Conservation (phyloP, 2,888 invertebrate species). For the Lamellibrachia columna region DNA sequence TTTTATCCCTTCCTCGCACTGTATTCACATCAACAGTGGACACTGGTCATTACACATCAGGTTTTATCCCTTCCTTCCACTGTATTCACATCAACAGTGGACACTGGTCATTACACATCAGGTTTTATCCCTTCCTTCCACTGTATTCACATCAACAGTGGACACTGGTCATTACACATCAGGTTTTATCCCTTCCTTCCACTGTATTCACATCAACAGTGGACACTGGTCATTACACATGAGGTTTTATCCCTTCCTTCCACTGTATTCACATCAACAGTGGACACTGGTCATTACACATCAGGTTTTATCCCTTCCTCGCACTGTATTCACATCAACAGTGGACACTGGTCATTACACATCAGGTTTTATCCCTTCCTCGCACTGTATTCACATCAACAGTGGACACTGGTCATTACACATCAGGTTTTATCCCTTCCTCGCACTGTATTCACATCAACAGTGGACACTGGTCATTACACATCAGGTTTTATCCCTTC, state of each 20-base stretch:
- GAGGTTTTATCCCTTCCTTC: too few species aligned
- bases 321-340: too few species aligned
- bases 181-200: neutral
- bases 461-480: too few species aligned
- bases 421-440: neutral
- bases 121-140: neutral
- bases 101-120: neutral
- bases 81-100: neutral
- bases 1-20: neutral
- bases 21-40: neutral
- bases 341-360: too few species aligned
- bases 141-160: neutral
- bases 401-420: neutral
- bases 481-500: neutral
- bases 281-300: too few species aligned
- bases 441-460: neutral
- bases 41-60: neutral
- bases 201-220: neutral
- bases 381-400: too few species aligned
- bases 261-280: too few species aligned
- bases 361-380: too few species aligned
- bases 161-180: neutral
- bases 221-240: too few species aligned
- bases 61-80: neutral
- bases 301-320: too few species aligned